Evolutionary conservation across 2,888 invertebrate species (phyloP), one percentile per base, ranked within the genome.

Genomic region (Smittia aterrima): DNA sequence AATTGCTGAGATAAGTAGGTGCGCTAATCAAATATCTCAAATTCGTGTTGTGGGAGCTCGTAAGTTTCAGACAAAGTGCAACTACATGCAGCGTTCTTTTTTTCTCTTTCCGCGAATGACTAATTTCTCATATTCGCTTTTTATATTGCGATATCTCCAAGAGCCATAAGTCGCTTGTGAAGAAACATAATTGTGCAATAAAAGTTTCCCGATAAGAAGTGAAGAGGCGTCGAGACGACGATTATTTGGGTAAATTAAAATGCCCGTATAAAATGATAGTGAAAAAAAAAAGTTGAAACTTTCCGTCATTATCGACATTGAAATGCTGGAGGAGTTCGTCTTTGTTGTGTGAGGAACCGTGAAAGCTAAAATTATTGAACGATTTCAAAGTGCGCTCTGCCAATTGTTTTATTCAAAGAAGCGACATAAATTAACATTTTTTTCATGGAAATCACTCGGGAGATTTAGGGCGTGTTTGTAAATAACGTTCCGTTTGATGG

Each of bases 401-500:
- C 68, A 68, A 68, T 68, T 68, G 68, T 68, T 47, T 68, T 47
- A 41, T 54, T 1, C 25, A 11, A 40, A 66, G 66, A 27, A 67
- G 40, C 54, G 32, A 53, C 25, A 54, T 70, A 70, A 70, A 70
- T 70, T 70, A 70, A 70, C 27, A 54, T 70, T 41, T 47, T 68
- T 1, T 41, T 27, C 32, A 70, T 25, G n/a, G 54, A 54, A 54
- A 54, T 13, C 16, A 32, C 13, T 66, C 27, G 24, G 11, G 27
- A 66, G n/a, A 24, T 54, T 72, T 72, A 40, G 72, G 72, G 72
- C 62, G 72, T 72, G 72, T 62, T 16, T 32, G 40, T 38, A 32
- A 72, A 72, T 72, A 72, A 72, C 54, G 72, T 40, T 72, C 53
- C 72, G 62, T 18, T 72, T 62, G 72, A 71, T 53, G 20, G 38